phyloP scores from a whole-genome alignment of 2,797 vertebrate genomes.

The Pangasius djambal region DNA sequence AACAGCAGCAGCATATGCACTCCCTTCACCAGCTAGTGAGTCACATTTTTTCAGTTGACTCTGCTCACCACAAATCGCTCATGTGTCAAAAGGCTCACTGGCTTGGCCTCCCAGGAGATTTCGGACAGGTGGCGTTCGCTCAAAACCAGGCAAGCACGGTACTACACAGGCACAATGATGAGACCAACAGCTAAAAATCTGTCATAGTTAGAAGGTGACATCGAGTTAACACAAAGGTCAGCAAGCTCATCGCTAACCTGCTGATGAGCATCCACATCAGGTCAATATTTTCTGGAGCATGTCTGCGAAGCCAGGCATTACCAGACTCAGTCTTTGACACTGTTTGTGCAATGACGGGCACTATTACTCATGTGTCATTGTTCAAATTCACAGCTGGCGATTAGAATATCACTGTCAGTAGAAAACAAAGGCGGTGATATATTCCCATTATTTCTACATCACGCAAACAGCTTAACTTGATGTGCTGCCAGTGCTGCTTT shows the following conservation, averaged over 20 bases:
- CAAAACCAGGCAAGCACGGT: conserved; percentile 43
- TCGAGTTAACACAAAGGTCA: conserved; percentile 54
- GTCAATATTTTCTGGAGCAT: conserved; percentile 41
- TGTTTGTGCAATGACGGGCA: conserved; percentile 50
- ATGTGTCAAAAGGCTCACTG: conserved; percentile 51
- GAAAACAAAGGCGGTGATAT: conserved; percentile 45
- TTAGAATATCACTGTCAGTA: conserved; percentile 49
- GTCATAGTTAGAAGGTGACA: conserved; percentile 51
- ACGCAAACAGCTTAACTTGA: conserved; percentile 37
- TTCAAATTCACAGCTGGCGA: conserved; percentile 50
- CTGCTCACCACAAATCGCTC: conserved; percentile 42
- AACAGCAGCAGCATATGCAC: conserved; percentile 42
- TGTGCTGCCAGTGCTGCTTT: conserved; percentile 27
- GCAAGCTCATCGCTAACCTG: conserved; percentile 30
- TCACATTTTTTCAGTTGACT: conserved; percentile 49
- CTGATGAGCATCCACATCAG: conserved; percentile 27
- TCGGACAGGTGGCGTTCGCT: conserved; percentile 53
- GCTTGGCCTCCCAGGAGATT: conserved; percentile 42
- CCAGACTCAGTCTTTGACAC: not conserved
- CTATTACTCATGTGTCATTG: conserved; percentile 53
- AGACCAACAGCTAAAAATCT: conserved; percentile 46
- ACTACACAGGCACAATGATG: not conserved
- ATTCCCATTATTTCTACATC: conserved; percentile 48
- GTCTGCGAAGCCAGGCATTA: conserved; percentile 33
- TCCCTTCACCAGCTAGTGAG: conserved; percentile 15